These are phyloP conservation scores for Ichneumoninae sp. DNA, from an alignment of 2,888 invertebrate species.

Conservation along the genomic window DNA sequence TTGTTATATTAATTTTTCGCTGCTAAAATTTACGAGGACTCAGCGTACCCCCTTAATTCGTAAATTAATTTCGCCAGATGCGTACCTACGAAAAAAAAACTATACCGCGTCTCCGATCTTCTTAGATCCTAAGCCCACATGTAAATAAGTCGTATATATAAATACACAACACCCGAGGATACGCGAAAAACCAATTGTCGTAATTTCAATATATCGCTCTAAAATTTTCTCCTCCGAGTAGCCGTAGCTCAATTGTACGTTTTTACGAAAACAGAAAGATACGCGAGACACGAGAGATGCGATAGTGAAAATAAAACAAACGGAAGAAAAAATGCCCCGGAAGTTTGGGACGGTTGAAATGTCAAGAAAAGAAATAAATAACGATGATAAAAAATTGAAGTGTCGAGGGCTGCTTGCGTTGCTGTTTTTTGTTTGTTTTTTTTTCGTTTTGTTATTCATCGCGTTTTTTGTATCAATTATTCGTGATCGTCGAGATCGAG, in stretches of 20 bases:
- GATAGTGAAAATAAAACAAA: constrained; percentile 6
- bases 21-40: neutral
- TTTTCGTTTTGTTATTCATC: neutral
- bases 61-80: neutral
- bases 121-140: constrained; percentile 13
- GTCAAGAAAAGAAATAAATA: neutral
- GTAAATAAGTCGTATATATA: constrained; percentile 34
- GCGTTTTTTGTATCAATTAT: neutral
- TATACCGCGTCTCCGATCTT: neutral
- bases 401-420: neutral
- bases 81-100: neutral
- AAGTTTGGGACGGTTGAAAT: neutral
- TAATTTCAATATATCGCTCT: neutral
- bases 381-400: constrained; percentile 13
- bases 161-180: neutral
- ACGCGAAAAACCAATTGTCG: constrained; percentile 23
- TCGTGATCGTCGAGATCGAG: constrained; percentile 1
- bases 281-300: neutral
- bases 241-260: constrained; percentile 54
- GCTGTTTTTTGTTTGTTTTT: neutral
- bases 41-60: neutral
- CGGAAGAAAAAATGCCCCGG: neutral
- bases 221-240: constrained; percentile 8
- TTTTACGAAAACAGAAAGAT: constrained; percentile 47
- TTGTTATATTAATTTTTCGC: neutral